A percentile compares a stretch with the other conserved stretches of the same genome.
Evolutionary conservation across 2,888 invertebrate genomes (phyloP).

Genomic region (Plebejus anna): DNA sequence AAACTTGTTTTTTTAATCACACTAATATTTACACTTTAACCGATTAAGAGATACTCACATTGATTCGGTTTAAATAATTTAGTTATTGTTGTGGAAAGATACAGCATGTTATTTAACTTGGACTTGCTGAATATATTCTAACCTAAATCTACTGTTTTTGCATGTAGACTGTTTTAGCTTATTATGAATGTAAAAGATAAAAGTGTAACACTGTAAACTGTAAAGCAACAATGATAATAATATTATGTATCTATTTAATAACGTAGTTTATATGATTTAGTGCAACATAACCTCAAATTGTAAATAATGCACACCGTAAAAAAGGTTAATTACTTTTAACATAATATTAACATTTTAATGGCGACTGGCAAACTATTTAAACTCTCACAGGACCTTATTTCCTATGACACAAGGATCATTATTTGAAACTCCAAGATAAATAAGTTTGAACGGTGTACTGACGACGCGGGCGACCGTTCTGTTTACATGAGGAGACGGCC

Average conservation of each 20-base stretch:
- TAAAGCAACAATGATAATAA: neutral
- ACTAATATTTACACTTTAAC: neutral
- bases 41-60: too few species aligned
- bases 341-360: conserved; percentile 24
- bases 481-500: conserved; percentile 51
- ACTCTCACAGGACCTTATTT: neutral
- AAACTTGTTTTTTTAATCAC: too few species aligned
- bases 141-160: too few species aligned
- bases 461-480: conserved; percentile 58
- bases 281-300: conserved; percentile 4
- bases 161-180: too few species aligned
- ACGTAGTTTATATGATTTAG: neutral
- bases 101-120: too few species aligned
- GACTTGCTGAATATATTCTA: too few species aligned
- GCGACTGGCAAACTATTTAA: neutral
- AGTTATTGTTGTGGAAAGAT: too few species aligned
- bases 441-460: neutral
- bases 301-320: conserved; percentile 4
- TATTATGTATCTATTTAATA: neutral
- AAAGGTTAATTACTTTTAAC: conserved; percentile 4
- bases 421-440: neutral
- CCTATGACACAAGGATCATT: neutral
- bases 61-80: too few species aligned
- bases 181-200: neutral
- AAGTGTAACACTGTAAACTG: too few species aligned